phyloP scores from a whole-genome alignment of 1,140 invertebrate species.

The Acromyrmex echinatior region DNA sequence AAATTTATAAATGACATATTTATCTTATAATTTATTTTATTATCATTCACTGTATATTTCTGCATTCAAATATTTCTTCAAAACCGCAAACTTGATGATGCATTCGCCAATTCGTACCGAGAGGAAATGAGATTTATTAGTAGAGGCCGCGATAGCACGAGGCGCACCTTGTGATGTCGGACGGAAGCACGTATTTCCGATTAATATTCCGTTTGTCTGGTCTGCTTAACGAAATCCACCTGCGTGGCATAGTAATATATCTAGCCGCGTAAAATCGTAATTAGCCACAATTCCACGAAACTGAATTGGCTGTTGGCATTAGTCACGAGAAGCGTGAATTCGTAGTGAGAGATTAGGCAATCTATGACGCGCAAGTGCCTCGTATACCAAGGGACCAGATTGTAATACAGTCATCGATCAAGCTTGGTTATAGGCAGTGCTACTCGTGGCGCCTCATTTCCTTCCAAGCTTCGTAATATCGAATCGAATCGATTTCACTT shows the following conservation, averaged over 20 bases:
- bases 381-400: constrained; percentile 19
- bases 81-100: not conserved
- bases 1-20: not conserved
- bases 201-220: constrained; percentile 58
- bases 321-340: constrained; percentile 47
- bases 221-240: constrained; percentile 39
- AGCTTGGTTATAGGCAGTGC: constrained; percentile 65
- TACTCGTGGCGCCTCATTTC: constrained; percentile 61
- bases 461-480: constrained; percentile 57
- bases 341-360: constrained; percentile 70
- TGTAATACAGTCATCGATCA: constrained; percentile 67
- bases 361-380: constrained; percentile 64
- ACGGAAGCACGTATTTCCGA: constrained; percentile 38
- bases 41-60: not conserved
- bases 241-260: constrained; percentile 40
- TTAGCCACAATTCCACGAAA: constrained; percentile 48
- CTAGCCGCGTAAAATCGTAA: constrained; percentile 50
- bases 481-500: not conserved
- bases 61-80: not conserved
- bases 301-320: constrained; percentile 52
- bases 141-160: constrained; percentile 3
- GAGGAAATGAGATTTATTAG: constrained; percentile 45
- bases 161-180: constrained; percentile 5
- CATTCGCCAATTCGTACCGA: not conserved
- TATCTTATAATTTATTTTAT: not conserved